phyloP scores from a whole-genome alignment of 2,113 vertebrate genomes.

The Morone chrysops region DNA sequence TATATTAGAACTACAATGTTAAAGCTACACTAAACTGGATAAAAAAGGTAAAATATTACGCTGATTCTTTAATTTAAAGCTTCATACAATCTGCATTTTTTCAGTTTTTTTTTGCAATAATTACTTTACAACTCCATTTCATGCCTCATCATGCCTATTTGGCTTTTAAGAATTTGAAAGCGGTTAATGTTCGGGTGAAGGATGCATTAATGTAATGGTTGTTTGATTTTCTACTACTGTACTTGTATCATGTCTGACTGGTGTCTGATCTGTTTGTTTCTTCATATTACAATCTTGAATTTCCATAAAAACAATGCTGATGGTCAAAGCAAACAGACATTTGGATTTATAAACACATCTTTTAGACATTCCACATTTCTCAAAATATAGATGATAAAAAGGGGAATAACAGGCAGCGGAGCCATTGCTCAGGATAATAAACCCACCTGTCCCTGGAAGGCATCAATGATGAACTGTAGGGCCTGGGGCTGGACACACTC shows the following conservation, averaged over 20 bases:
- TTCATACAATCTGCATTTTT: no score
- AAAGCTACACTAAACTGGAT: not conserved
- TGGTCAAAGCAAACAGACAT: not conserved
- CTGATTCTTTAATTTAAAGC: no score
- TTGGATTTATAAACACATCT: not conserved
- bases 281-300: not conserved
- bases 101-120: no score
- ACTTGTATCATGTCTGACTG: not conserved
- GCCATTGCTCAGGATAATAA: not conserved
- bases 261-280: not conserved
- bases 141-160: no score
- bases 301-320: not conserved
- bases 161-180: not conserved
- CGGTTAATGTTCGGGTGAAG: not conserved
- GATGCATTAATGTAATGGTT: not conserved
- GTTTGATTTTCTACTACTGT: not conserved
- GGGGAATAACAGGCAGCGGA: not conserved
- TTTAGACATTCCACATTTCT: not conserved
- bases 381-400: not conserved
- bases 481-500: slow-evolving; percentile 97
- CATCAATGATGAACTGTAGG: slow-evolving; percentile 96
- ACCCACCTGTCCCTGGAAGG: slow-evolving; percentile 95
- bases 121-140: no score
- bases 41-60: not conserved
- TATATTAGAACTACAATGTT: no score